phyloP scores from a whole-genome alignment of 2,888 invertebrate species.

The Pomacea canaliculata region DNA sequence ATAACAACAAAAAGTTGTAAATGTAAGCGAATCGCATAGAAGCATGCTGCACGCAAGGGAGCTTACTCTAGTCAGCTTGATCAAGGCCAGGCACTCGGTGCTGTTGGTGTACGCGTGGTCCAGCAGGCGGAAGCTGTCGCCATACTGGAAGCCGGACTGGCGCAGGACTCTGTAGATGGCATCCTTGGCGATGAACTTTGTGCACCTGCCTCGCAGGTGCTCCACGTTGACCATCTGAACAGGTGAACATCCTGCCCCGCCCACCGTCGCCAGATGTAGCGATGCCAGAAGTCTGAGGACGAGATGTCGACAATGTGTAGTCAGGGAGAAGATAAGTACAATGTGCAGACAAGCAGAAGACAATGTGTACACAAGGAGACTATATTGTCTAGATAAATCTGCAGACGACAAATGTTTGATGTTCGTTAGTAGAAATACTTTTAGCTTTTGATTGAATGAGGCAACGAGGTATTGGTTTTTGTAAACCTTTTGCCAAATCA shows the following conservation, averaged over 20 bases:
- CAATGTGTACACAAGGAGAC: too few species aligned
- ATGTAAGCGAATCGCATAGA: too few species aligned
- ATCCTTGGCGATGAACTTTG: slow-evolving; percentile 10
- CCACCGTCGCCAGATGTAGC: background rate
- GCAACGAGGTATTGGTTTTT: too few species aligned
- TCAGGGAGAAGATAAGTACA: too few species aligned
- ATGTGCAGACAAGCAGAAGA: too few species aligned
- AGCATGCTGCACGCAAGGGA: too few species aligned
- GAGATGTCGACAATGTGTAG: background rate
- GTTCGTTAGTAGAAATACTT: too few species aligned
- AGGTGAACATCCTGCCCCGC: background rate
- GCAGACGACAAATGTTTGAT: too few species aligned
- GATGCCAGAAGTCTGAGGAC: slow-evolving; percentile 5
- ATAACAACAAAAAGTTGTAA: too few species aligned
- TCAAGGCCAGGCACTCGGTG: slow-evolving; percentile 9
- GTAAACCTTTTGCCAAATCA: too few species aligned
- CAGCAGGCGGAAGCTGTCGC: slow-evolving; percentile 14
- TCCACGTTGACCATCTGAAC: slow-evolving; percentile 22
- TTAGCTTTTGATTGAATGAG: too few species aligned
- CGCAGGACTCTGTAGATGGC: slow-evolving; percentile 12
- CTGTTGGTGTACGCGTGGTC: background rate
- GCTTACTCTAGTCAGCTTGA: slow-evolving; percentile 7
- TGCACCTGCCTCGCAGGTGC: slow-evolving; percentile 22
- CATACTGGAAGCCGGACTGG: slow-evolving; percentile 17
- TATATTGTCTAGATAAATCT: too few species aligned